Evolutionary conservation across 2,797 vertebrate species (phyloP).

Genomic region (Arctocebus calabarensis): DNA sequence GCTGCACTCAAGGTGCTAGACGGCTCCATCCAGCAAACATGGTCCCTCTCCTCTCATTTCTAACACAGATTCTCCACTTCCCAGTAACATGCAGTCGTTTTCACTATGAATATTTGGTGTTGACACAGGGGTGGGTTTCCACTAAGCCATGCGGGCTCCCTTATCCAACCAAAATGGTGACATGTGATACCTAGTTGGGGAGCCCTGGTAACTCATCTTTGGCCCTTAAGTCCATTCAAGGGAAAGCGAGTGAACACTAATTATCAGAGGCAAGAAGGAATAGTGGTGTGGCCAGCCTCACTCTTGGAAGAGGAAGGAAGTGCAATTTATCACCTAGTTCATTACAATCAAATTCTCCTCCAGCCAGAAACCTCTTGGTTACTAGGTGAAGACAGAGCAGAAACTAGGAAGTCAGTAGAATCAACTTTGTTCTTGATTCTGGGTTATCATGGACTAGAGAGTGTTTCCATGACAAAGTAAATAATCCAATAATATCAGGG

Average conservation of each 20-base stretch:
- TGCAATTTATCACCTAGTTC: not conserved
- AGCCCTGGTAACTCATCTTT: not conserved
- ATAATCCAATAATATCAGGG: slow-evolving; percentile 5
- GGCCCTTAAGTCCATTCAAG: not conserved
- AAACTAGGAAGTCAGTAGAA: slow-evolving; percentile 7
- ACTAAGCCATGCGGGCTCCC: not conserved
- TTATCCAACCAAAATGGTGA: not conserved
- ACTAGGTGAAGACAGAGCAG: not conserved
- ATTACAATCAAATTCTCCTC: not conserved
- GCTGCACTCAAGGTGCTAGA: not conserved
- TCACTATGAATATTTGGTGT: not conserved
- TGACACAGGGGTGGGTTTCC: not conserved
- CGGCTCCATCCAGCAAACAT: not conserved
- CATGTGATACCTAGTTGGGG: not conserved
- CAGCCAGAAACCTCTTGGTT: not conserved
- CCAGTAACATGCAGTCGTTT: not conserved
- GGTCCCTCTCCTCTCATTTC: not conserved
- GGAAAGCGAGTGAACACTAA: not conserved
- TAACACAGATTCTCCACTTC: not conserved
- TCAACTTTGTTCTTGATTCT: not conserved
- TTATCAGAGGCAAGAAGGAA: not conserved
- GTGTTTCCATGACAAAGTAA: slow-evolving; percentile 57
- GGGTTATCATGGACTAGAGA: not conserved
- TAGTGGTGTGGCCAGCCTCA: not conserved
- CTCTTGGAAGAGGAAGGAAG: slow-evolving; percentile 15